These are phyloP conservation scores for Vidua chalybeata DNA, from an alignment of 2,113 vertebrate species.

Conservation along the genomic window DNA sequence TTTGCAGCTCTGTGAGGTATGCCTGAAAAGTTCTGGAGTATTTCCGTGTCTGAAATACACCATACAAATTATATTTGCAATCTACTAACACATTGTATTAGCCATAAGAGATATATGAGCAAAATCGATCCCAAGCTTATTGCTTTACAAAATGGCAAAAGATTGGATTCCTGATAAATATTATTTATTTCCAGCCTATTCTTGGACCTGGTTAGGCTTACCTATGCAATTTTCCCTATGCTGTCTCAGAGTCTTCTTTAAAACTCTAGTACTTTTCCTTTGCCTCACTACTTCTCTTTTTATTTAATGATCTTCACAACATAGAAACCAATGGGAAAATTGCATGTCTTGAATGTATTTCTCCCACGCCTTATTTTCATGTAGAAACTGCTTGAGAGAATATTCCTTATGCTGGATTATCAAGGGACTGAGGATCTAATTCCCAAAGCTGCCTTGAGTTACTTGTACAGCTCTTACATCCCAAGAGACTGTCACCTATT, in stretches of 20 bases:
- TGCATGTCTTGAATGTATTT: background rate
- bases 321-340: background rate
- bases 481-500: background rate
- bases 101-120: background rate
- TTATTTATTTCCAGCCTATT: constrained; percentile 21
- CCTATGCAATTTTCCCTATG: background rate
- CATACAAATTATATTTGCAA: background rate
- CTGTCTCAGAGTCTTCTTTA: background rate
- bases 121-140: background rate
- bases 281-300: background rate
- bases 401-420: background rate
- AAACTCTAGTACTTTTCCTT: background rate
- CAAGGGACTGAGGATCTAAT: background rate
- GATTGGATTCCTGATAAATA: background rate
- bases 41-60: background rate
- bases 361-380: background rate
- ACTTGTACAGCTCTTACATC: background rate
- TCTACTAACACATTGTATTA: background rate
- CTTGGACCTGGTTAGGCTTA: background rate
- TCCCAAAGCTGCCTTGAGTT: background rate
- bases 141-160: background rate
- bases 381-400: background rate
- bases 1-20: background rate
- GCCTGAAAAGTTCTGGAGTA: background rate
- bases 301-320: background rate